phyloP scores from a whole-genome alignment of 2,113 vertebrate genomes.

The Hydrolagus affinis region DNA sequence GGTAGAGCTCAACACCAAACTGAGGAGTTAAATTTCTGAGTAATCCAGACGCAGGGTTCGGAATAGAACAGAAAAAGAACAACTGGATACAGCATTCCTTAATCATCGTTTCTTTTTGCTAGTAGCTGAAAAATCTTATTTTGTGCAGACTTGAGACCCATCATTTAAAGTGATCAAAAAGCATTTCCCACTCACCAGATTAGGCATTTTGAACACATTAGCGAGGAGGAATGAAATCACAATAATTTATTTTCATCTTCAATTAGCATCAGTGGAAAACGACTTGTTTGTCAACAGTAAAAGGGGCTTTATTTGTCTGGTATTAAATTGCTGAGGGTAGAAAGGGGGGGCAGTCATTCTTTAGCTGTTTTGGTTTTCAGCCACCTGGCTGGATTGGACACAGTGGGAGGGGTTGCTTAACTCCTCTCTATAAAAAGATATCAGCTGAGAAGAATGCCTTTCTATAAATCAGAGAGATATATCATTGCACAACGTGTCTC shows the following conservation, averaged over 20 bases:
- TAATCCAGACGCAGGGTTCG: background rate
- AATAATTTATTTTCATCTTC: background rate
- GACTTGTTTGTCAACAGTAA: background rate
- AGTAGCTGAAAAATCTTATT: background rate
- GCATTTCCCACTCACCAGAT: background rate
- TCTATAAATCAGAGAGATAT: conserved; percentile 28
- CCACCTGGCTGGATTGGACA: too few species aligned
- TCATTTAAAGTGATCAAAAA: conserved; percentile 8
- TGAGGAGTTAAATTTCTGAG: background rate
- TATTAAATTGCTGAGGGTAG: background rate
- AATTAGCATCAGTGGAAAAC: background rate
- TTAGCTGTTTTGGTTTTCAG: background rate
- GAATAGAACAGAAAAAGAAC: background rate
- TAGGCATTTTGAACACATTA: background rate
- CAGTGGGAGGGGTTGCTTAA: background rate
- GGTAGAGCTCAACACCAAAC: background rate
- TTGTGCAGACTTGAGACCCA: background rate
- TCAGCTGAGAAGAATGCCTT: conserved; percentile 20
- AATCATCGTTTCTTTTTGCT: background rate
- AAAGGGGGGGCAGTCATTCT: background rate
- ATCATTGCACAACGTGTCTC: conserved; percentile 27
- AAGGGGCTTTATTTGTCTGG: background rate
- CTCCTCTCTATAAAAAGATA: conserved; percentile 5
- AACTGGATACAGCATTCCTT: background rate
- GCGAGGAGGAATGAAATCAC: background rate